Conservation (phyloP, 2,113 vertebrate genomes). For the Egretta garzetta region DNA sequence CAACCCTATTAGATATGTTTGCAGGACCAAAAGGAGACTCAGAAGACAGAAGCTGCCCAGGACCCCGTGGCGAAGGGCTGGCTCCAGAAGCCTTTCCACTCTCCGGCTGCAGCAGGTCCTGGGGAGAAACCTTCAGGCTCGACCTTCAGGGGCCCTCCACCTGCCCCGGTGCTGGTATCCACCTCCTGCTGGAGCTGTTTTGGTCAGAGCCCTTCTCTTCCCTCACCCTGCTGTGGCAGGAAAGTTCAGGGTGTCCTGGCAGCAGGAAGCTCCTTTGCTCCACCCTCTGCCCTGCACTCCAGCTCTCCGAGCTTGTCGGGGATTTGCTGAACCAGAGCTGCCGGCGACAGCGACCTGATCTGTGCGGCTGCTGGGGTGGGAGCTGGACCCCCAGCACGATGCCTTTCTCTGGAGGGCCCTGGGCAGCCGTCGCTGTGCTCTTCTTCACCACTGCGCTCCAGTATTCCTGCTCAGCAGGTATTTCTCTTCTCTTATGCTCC, state of each 20-base stretch:
- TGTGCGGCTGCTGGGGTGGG: fast-evolving
- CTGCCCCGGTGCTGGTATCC: neutral
- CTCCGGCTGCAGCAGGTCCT: neutral
- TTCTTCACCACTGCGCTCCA: neutral
- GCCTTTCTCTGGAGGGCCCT: neutral
- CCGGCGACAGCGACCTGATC: neutral
- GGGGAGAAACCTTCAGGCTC: neutral
- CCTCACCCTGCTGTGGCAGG: neutral
- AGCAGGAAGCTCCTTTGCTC: conserved; percentile 63
- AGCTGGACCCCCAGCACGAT: neutral
- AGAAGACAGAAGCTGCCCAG: neutral
- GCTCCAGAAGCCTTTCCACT: neutral
- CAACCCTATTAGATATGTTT: neutral
- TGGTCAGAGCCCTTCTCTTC: neutral
- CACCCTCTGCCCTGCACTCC: conserved; percentile 60
- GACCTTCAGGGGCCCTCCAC: neutral
- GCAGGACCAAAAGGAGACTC: neutral
- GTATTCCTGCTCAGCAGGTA: conserved; percentile 65
- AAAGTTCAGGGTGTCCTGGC: conserved; percentile 38
- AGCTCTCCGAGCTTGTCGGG: neutral
- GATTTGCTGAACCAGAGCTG: neutral
- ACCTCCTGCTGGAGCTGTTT: neutral
- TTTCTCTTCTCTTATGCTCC: neutral
- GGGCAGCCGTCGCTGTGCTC: neutral
- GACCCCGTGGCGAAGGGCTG: neutral